phyloP scores from a whole-genome alignment of 2,797 vertebrate genomes.

The Eulemur coronatus region DNA sequence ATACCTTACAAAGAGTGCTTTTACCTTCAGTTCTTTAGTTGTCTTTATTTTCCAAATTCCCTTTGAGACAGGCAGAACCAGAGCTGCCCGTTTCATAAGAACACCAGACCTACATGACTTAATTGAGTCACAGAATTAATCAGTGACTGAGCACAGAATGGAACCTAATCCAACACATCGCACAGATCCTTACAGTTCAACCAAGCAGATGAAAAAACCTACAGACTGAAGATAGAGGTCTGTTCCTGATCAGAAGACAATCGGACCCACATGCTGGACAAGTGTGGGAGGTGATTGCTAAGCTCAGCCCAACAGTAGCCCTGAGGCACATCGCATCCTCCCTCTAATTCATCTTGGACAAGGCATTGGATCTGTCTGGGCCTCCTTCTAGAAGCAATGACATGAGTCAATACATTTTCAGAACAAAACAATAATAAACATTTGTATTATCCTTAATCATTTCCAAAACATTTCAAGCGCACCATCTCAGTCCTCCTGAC shows the following conservation, averaged over 20 bases:
- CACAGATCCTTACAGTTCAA: neutral
- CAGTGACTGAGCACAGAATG: neutral
- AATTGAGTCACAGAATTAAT: constrained; percentile 27
- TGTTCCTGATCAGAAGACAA: constrained; percentile 6
- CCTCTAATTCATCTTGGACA: neutral
- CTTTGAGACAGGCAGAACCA: neutral
- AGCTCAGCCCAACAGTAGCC: neutral
- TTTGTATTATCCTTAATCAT: neutral
- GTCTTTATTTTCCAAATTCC: neutral
- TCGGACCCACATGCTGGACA: neutral
- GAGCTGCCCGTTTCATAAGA: neutral
- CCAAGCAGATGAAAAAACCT: neutral
- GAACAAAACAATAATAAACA: constrained; percentile 38
- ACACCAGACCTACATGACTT: neutral
- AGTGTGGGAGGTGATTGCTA: neutral
- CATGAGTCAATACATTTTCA: constrained; percentile 7
- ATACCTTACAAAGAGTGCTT: neutral
- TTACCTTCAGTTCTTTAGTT: neutral
- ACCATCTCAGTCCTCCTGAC: neutral
- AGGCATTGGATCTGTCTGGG: neutral
- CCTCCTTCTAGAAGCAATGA: constrained; percentile 27
- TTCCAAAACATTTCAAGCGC: constrained; percentile 44
- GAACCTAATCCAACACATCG: neutral
- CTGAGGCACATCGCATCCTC: neutral
- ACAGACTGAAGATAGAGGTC: neutral